Base-by-base conservation (phyloP, 2,113 vertebrate species). In the Rhinopithecus roxellana region DNA sequence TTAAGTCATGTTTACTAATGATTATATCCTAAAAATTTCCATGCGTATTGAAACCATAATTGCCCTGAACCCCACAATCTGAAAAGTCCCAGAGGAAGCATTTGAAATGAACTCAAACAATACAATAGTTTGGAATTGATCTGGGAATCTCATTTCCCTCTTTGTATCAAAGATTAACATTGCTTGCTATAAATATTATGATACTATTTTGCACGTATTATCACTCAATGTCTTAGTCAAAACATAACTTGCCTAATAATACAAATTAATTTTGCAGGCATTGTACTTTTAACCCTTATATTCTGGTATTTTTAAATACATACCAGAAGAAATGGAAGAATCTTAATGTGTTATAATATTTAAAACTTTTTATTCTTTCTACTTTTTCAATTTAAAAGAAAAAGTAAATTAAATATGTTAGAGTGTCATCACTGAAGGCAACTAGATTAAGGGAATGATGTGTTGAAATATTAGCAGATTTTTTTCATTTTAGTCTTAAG, bases 71-170 rank as follows among this genome's bases (percentile, higher is more conserved):
- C 88, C 84, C 48, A 95, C 69, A 93, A 57, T 88, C 67, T 88
- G 70, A 91, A 94, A 55, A 86, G 64, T 97, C 96, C 92, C 96
- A 97, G 48, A 90, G 96, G 97, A 97, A 91, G 84, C 84, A 90
- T 97, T 90, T 85, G 92, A 97, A 97, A 98, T 94, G n/a, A 94
- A 87, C 61, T 94, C 86, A 95, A 94, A 97, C 91, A 98, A 96
- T 90, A 95, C 97, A 97, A 96, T 84, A 93, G 88, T 96, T 94
- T 77, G 85, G 94, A 97, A 97, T 97, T 97, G 96, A 98, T 96
- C 97, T 98, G 97, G 96, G 90, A 98, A 98, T 98, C 96, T 97
- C 97, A 98, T 98, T 98, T 97, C 94, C 94, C 90, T 94, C 75
- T 95, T 94, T 90, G 79, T 96, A 94, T 52, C 89, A 89, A 95